Conservation (phyloP, 2,888 invertebrate species). For the Tricholauxania praeusta region DNA sequence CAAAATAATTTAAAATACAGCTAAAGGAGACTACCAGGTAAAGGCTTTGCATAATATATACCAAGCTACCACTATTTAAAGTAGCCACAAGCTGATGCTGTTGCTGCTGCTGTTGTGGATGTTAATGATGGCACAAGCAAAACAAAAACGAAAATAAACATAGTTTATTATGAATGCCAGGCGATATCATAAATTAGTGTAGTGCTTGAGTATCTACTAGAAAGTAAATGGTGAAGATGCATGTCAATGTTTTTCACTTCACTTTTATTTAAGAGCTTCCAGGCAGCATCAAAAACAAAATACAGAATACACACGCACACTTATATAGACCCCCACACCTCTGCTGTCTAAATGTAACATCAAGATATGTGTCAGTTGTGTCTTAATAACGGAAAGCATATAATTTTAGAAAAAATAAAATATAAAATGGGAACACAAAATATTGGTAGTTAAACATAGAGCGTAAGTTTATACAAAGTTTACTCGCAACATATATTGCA, state of each 20-base stretch:
- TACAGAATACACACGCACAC: background rate
- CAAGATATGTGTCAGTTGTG: conserved; percentile 9
- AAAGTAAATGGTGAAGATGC: background rate
- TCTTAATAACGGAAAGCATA: background rate
- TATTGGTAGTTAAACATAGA: no score
- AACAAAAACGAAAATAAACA: background rate
- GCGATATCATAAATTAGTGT: background rate
- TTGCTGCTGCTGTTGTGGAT: background rate
- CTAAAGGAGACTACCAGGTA: background rate
- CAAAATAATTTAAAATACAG: background rate
- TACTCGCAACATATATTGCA: no score
- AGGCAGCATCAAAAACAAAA: background rate
- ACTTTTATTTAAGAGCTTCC: conserved; percentile 17
- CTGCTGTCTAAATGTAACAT: background rate
- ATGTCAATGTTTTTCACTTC: conserved; percentile 7
- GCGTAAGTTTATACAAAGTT: no score
- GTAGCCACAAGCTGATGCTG: background rate
- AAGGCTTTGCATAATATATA: no score
- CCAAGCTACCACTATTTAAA: no score
- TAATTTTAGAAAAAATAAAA: no score
- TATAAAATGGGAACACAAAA: no score
- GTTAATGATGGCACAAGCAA: background rate
- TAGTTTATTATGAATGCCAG: no score
- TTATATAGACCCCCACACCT: background rate
- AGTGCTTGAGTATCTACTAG: background rate